phyloP scores from a whole-genome alignment of 2,888 invertebrate genomes.

The Brachypterus glaber region DNA sequence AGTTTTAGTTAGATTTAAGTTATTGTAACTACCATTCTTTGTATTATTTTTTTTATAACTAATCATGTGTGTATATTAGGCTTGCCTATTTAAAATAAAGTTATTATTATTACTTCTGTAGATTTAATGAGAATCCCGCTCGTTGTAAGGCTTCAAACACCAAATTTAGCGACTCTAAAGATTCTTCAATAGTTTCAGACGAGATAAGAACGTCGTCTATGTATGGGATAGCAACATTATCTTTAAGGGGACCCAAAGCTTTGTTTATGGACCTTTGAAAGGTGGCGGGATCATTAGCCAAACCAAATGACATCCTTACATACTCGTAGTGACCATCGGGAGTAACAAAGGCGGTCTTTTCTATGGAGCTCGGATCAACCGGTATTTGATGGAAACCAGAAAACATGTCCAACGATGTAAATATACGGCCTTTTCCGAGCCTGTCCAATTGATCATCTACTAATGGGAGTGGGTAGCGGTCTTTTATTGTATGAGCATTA shows the following conservation, averaged over 20 bases:
- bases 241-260: conserved; percentile 11
- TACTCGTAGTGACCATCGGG: conserved; percentile 32
- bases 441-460: conserved; percentile 25
- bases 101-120: no score
- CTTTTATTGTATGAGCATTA: conserved; percentile 22
- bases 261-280: conserved; percentile 28
- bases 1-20: no score
- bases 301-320: conserved; percentile 31
- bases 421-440: conserved; percentile 20
- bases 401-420: conserved; percentile 25
- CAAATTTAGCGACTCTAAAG: conserved; percentile 9
- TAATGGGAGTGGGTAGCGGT: conserved; percentile 22
- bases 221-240: conserved; percentile 18
- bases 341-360: conserved; percentile 25
- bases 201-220: conserved; percentile 25
- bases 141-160: conserved; percentile 10
- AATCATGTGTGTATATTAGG: no score
- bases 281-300: conserved; percentile 30
- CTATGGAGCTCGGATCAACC: conserved; percentile 20
- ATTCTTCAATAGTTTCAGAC: conserved; percentile 16
- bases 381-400: conserved; percentile 30
- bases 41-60: no score
- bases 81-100: no score
- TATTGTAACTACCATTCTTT: no score
- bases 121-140: conserved; percentile 10